phyloP scores from a whole-genome alignment of 2,888 invertebrate genomes.

The Drosophila rellima region DNA sequence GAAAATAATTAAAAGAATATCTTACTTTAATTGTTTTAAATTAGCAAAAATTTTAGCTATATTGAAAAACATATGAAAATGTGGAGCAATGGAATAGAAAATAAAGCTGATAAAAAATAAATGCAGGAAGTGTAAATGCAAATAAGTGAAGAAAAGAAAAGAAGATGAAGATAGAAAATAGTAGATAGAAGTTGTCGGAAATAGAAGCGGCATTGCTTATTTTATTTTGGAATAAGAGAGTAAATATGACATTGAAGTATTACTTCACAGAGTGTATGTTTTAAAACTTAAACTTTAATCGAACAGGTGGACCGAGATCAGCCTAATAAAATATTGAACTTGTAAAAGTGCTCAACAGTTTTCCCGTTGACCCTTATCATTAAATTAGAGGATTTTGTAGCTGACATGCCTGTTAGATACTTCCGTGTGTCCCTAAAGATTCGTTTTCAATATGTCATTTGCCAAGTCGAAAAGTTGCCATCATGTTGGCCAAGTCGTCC shows the following conservation, averaged over 20 bases:
- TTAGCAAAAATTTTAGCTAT: background rate
- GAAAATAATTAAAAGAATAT: conserved; percentile 5
- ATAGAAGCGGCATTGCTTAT: no score
- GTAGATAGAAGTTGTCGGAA: no score
- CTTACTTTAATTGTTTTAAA: background rate
- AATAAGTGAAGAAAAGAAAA: no score
- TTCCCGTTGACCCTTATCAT: conserved; percentile 21
- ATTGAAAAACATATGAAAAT: background rate
- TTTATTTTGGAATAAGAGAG: no score
- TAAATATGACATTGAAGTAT: no score
- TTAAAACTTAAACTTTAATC: no score
- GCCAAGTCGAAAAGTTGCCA: conserved; percentile 24
- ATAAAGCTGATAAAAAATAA: no score
- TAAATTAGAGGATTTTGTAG: conserved; percentile 14
- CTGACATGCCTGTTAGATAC: conserved; percentile 23
- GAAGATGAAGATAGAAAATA: no score
- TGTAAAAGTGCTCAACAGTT: background rate
- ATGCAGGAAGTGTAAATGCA: no score
- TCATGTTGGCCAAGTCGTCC: conserved; percentile 23
- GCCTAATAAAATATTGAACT: conserved; percentile 24
- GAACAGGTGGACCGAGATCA: no score
- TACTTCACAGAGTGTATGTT: no score
- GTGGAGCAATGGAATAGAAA: background rate
- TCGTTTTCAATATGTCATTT: conserved; percentile 33
- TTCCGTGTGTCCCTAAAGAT: conserved; percentile 17